A percentile compares a stretch with the other conserved stretches of the same genome.
Evolutionary conservation across 1,140 invertebrate genomes (phyloP).

Genomic region (Saccostrea glomerata): DNA sequence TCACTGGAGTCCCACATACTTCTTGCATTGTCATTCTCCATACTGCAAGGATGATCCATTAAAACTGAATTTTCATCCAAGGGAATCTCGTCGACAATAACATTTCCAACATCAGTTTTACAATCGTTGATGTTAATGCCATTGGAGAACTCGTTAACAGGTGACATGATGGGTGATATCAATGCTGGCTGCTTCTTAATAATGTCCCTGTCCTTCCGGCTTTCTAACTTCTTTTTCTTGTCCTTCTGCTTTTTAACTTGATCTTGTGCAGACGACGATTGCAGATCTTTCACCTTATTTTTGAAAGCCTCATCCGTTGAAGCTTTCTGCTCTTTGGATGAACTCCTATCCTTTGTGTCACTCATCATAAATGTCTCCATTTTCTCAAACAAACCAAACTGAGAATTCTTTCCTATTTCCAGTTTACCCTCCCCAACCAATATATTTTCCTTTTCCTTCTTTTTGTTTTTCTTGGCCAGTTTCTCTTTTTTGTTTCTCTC

Average conservation of each 20-base stretch:
- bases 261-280: not conserved
- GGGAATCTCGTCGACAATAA: slow-evolving; percentile 38
- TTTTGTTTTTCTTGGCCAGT: slow-evolving; percentile 49
- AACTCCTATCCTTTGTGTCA: slow-evolving; percentile 30
- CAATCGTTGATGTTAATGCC: not conserved
- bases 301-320: slow-evolving; percentile 19
- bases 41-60: not conserved
- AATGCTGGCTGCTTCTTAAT: not conserved
- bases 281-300: slow-evolving; percentile 9
- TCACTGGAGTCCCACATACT: slow-evolving; percentile 25
- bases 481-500: slow-evolving; percentile 47
- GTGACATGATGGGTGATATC: not conserved
- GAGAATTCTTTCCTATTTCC: slow-evolving; percentile 41
- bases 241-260: slow-evolving; percentile 23
- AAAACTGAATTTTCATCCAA: slow-evolving; percentile 27
- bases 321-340: slow-evolving; percentile 27
- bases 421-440: slow-evolving; percentile 51
- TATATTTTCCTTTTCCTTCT: slow-evolving; percentile 53
- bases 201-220: not conserved
- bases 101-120: not conserved
- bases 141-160: slow-evolving; percentile 11
- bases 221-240: slow-evolving; percentile 37
- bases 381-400: slow-evolving; percentile 55
- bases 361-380: slow-evolving; percentile 45
- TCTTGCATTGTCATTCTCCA: not conserved